Evolutionary conservation across 2,113 vertebrate genomes (phyloP).

Genomic region (Caranx melampygus): DNA sequence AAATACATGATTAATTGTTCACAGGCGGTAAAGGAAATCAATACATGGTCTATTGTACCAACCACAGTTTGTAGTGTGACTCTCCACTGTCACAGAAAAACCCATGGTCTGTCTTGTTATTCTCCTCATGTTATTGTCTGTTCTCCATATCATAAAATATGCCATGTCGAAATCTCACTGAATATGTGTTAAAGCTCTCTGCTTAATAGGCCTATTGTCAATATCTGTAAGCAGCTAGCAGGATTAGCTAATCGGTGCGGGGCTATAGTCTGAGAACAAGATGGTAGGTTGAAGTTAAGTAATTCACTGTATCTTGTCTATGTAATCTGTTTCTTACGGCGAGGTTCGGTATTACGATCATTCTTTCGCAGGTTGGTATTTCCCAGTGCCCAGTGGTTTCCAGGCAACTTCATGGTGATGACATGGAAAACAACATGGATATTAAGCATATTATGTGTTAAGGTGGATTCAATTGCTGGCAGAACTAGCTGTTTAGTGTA

Average conservation of each 20-base stretch:
- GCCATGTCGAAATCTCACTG: background rate
- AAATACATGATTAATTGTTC: constrained; percentile 18
- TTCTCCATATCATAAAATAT: background rate
- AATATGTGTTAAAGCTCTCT: too few relatives aligned
- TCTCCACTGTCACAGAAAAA: background rate
- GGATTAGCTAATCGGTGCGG: background rate
- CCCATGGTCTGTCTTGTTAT: background rate
- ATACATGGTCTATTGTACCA: background rate
- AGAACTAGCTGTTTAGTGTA: too few relatives aligned
- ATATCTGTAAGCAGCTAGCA: background rate
- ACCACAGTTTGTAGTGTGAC: background rate
- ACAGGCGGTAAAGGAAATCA: background rate
- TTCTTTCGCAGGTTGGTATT: background rate
- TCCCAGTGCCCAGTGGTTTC: background rate
- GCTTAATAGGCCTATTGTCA: too few relatives aligned
- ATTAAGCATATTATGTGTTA: background rate
- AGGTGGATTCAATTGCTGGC: background rate
- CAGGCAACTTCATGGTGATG: background rate
- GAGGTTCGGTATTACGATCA: background rate
- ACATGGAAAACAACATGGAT: background rate
- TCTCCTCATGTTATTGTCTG: background rate
- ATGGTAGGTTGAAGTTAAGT: background rate
- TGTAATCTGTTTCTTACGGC: background rate
- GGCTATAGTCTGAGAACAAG: background rate
- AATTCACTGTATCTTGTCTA: background rate